Base-by-base conservation (phyloP, 2,888 invertebrate species). In the Lasioglossum malachurum region DNA sequence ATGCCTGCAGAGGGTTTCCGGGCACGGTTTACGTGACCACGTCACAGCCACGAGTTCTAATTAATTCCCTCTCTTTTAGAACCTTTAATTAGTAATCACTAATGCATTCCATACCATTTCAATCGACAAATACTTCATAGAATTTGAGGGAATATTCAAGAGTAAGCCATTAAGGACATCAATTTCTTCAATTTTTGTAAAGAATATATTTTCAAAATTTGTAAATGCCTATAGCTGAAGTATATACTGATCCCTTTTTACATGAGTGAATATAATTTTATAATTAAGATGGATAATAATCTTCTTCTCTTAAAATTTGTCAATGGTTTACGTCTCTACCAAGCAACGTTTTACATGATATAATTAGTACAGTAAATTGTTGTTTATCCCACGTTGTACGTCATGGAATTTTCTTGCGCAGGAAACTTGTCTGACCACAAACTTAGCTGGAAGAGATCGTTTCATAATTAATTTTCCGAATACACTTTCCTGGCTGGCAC, bases 401-500 rank as follows among this genome's bases (percentile, higher is more conserved):
- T 64, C 49, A 75, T 31, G 75, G 72, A 75, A 72, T 71, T 75
- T 78, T 71, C 49, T 46, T 71, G 60, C 64, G 49, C 35, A 53
- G 75, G 44, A 77, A 84, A 84, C 69, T 41, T 41, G 60, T 71
- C 64, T 67, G 75, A 78, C 85, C 80, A 41, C 80, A 71, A 27
- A 41, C 35, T 60, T 80, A 41, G 80, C 60, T 27, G 60, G 35
- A 35, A 44, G 77, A 71, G 75, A 84, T 84, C 85, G 76, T 84
- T 84, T 74, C 80, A 77, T 86, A 86, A 84, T 86, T 86, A 84
- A 86, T 86, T 84, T 84, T 74, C 53, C 75, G 71, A 53, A 67
- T 86, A 46, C 71, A 71, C 80, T 46, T 75, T 57, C 71, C 44
- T 71, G 44, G 27, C n/a, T 31, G 41, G 53, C 41, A 27, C 46